These are phyloP conservation scores for Platygyra sinensis DNA, from an alignment of 64 coral and sea anemone species.

Conservation along the genomic window DNA sequence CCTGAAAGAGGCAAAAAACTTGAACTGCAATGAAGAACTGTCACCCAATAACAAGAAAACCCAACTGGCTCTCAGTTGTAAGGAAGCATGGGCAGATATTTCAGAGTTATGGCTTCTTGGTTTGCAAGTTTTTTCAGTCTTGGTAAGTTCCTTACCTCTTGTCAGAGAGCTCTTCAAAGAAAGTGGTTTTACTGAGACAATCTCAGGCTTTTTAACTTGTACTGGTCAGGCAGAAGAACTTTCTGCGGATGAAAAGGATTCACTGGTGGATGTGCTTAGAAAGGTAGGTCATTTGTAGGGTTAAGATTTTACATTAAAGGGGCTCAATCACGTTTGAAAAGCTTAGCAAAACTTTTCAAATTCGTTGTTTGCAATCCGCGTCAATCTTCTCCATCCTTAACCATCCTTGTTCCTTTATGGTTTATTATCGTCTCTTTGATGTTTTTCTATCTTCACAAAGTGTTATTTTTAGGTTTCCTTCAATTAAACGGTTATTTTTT, in stretches of 20 bases:
- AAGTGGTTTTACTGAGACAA: conserved; percentile 16
- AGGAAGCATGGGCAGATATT: conserved; percentile 53
- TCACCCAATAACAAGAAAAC: neutral
- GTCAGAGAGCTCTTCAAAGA: conserved; percentile 46
- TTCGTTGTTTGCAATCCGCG: too few relatives aligned
- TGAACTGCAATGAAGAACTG: neutral
- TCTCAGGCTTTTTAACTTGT: neutral
- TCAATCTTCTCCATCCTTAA: too few relatives aligned
- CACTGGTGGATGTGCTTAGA: neutral
- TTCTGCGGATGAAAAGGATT: neutral
- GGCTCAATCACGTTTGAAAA: too few relatives aligned
- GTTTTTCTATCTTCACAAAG: too few relatives aligned
- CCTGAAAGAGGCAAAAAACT: conserved; percentile 33
- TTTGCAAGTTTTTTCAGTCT: conserved; percentile 59
- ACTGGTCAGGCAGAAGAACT: neutral
- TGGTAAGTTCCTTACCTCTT: neutral
- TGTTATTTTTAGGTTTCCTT: too few relatives aligned
- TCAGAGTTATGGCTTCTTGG: conserved; percentile 90
- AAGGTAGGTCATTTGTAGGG: neutral
- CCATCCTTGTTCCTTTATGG: too few relatives aligned
- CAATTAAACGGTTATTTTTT: too few relatives aligned
- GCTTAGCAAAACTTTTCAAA: too few relatives aligned
- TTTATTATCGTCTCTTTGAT: too few relatives aligned
- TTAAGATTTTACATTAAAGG: neutral
- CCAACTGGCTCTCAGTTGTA: neutral